phyloP scores from a whole-genome alignment of 2,113 vertebrate genomes.

The rat (Rattus norvegicus) region DNA sequence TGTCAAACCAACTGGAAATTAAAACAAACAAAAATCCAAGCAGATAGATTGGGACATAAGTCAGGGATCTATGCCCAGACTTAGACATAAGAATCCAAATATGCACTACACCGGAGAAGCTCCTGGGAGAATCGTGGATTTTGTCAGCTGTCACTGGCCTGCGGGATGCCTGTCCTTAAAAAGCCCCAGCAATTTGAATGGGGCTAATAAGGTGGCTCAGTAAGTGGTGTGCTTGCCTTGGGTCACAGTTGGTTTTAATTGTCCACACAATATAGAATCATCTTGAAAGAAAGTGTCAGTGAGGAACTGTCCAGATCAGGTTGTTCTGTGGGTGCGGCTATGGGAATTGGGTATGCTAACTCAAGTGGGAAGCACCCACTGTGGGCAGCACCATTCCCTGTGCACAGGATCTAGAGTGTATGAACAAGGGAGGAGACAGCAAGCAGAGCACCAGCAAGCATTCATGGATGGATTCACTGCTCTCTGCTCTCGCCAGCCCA shows the following conservation, averaged over 20 bases:
- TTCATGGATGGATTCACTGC: not conserved
- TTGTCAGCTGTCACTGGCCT: not conserved
- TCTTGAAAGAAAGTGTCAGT: not conserved
- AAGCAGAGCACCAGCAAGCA: not conserved
- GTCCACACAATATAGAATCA: not conserved
- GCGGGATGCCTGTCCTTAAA: not conserved
- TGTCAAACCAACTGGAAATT: not conserved
- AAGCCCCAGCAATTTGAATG: not conserved
- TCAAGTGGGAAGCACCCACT: not conserved
- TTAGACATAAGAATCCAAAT: not conserved
- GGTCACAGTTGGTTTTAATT: not conserved
- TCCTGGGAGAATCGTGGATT: not conserved
- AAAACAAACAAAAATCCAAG: not conserved
- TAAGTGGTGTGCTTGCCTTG: not conserved
- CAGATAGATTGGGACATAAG: not conserved
- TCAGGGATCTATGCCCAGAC: not conserved
- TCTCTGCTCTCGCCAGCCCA: not conserved
- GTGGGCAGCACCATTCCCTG: not conserved
- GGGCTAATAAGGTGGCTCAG: not conserved
- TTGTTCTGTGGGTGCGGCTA: not conserved
- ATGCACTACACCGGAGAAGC: not conserved
- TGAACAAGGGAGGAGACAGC: not conserved
- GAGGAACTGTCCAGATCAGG: not conserved
- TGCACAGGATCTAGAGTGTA: not conserved
- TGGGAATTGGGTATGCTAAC: too few relatives aligned